Base-by-base conservation (phyloP, 1,140 invertebrate genomes). In the Phocides pigmalion region DNA sequence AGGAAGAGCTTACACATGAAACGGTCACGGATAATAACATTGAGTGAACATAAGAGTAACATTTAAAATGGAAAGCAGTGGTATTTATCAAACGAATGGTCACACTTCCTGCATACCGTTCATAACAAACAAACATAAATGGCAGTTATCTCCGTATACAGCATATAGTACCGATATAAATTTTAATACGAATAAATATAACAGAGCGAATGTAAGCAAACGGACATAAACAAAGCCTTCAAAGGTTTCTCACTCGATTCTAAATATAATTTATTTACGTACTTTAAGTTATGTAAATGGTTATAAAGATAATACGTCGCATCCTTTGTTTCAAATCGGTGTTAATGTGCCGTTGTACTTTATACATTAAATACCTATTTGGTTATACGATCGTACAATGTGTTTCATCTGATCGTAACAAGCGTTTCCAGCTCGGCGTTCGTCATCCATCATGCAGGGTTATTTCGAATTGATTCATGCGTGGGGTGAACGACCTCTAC, bases 381-480 rank as follows among this genome's bases (percentile, higher is more conserved):
- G 12, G 42, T 46, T 46, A 19, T 53, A 19, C n/a, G 32, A 37
- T 51, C 16, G 50, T 47, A 47, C 17, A 35, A 12, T 32, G 17
- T 35, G 42, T 59, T 59, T 59, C 41, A 20, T 47, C 25, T 47
- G 42, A 59, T 59, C 42, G 11, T 20, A 56, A 56, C 15, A 53
- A 54, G 25, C 44, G 42, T 37, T 41, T 15, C 11, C 41, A 46
- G 54, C 15, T 19, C n/a, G 20, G 56, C 42, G 25, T 47, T 59
- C 28, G 56, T 59, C 70, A 69, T 74, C 59, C 63, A 63, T 76
- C 70, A 69, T 68, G 28, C 74, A 63, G 66, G 77, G 79, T 79
- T 82, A 79, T 76, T 80, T 74, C 73, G 71, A 84, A 84, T 79
- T 77, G 81, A 82, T 78, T 77, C 76, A 85, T 71, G 76, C 74